Evolutionary conservation across 1,140 invertebrate genomes (phyloP), one percentile per base, ranked within the genome.

Genomic region (Cydia splendana): DNA sequence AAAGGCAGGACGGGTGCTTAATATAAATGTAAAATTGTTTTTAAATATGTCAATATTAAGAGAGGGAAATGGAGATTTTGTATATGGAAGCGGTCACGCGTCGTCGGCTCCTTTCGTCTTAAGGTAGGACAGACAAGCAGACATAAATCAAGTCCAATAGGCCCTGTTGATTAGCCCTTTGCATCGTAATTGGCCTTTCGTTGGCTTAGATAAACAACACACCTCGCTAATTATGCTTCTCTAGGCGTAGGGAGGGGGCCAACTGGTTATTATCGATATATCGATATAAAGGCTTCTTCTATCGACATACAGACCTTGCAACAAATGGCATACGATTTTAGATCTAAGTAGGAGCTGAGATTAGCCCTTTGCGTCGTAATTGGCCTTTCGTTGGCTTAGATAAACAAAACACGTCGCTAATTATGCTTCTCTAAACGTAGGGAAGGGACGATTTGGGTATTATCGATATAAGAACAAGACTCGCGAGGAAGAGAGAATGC

Each of bases 401-500:
- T 62, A 62, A 62, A 62, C 57, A 62, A 62, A 57, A 62, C 57
- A 62, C 57, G 20, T 62, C 57, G n/a, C 57, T 62, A 62, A 62
- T 62, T 62, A 62, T 62, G 20, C 57, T n/a, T 20, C 57, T 24
- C 15, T 24, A n/a, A 4, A 1, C 57, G 57, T 62, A 62, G 57
- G 57, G 57, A 62, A 1, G 57, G 57, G n/a, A n/a, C n/a, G n/a
- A n/a, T n/a, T n/a, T n/a, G n/a, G n/a, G n/a, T n/a, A n/a, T n/a
- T n/a, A n/a, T n/a, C n/a, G n/a, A n/a, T n/a, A n/a, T n/a, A n/a
- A n/a, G n/a, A n/a, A n/a, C n/a, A 42, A 42, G 38, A 42, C 38
- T 10, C 34, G 6, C 38, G 38, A 42, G 38, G 1, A 42, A 42
- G 38, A 10, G 9, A 42, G 38, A 42, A 42, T 42, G 7, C 9